phyloP scores from a whole-genome alignment of 1,140 invertebrate genomes.

The Anadara kagoshimensis region DNA sequence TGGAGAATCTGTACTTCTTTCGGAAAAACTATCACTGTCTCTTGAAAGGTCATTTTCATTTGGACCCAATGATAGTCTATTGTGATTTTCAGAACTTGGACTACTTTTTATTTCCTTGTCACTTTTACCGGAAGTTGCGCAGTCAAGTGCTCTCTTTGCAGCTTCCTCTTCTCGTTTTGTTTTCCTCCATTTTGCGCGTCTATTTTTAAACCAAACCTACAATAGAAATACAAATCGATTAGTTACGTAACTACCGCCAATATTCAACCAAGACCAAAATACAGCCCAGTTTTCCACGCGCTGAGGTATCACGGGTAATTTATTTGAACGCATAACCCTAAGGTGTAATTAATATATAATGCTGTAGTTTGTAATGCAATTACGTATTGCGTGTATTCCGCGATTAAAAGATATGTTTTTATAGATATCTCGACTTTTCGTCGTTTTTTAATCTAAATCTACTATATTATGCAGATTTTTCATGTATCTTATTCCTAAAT shows the following conservation, averaged over 20 bases:
- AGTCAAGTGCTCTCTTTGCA: slow-evolving; percentile 17
- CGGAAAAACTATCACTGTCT: slow-evolving; percentile 38
- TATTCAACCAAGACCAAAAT: slow-evolving; percentile 8
- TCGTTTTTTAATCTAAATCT: neutral
- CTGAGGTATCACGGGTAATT: slow-evolving; percentile 1
- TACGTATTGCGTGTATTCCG: neutral
- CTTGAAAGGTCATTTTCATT: slow-evolving; percentile 19
- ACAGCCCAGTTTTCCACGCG: slow-evolving; percentile 8
- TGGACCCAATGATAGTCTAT: neutral
- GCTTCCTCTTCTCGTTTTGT: slow-evolving; percentile 90
- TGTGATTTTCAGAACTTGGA: neutral
- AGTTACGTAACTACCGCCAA: neutral
- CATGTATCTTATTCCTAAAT: neutral
- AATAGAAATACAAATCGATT: slow-evolving; percentile 57
- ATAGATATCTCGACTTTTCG: neutral
- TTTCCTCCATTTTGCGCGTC: slow-evolving; percentile 95
- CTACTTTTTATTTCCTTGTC: neutral
- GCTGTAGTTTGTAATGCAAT: slow-evolving; percentile 8
- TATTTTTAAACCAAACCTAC: slow-evolving; percentile 95
- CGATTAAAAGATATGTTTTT: slow-evolving; percentile 8
- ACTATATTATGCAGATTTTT: neutral
- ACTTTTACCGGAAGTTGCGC: slow-evolving; percentile 3
- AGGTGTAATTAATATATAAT: neutral
- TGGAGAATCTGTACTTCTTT: slow-evolving; percentile 42
- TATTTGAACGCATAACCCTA: neutral